Conservation (phyloP, 2,113 vertebrate species). For the Proteles cristata region DNA sequence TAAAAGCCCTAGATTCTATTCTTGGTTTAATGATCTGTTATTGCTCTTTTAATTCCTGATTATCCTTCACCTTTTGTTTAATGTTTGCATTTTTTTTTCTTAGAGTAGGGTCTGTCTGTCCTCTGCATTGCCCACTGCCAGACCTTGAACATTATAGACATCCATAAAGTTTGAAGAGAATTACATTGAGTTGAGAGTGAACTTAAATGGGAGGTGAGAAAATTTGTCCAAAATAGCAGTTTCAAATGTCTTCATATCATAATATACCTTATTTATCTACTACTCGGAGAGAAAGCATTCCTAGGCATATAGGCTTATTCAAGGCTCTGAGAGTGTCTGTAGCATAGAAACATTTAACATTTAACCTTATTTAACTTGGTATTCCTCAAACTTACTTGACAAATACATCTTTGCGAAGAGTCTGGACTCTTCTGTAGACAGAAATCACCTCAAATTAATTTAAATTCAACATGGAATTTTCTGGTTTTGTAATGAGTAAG, state of each 20-base stretch:
- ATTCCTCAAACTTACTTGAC: neutral
- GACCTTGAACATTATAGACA: neutral
- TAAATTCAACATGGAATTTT: neutral
- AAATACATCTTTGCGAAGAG: neutral
- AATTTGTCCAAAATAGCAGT: neutral
- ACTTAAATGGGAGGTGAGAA: constrained; percentile 19
- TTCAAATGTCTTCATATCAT: neutral
- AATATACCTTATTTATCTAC: neutral
- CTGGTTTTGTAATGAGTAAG: neutral
- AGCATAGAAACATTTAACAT: neutral
- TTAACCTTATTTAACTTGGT: neutral
- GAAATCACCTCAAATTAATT: constrained; percentile 14
- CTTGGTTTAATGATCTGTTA: constrained; percentile 55
- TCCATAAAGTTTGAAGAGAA: neutral
- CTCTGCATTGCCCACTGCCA: neutral
- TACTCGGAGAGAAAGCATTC: neutral
- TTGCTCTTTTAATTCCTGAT: constrained; percentile 29
- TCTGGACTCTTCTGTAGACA: constrained; percentile 22
- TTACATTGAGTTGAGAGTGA: neutral
- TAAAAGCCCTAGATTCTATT: constrained; percentile 37
- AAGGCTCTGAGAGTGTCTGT: neutral
- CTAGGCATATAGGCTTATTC: neutral
- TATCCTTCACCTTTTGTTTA: constrained; percentile 48
- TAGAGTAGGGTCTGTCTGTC: neutral
- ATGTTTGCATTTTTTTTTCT: constrained; percentile 30